Base-by-base conservation (phyloP, 2,797 vertebrate genomes). In the Scomberomorus guttatus region DNA sequence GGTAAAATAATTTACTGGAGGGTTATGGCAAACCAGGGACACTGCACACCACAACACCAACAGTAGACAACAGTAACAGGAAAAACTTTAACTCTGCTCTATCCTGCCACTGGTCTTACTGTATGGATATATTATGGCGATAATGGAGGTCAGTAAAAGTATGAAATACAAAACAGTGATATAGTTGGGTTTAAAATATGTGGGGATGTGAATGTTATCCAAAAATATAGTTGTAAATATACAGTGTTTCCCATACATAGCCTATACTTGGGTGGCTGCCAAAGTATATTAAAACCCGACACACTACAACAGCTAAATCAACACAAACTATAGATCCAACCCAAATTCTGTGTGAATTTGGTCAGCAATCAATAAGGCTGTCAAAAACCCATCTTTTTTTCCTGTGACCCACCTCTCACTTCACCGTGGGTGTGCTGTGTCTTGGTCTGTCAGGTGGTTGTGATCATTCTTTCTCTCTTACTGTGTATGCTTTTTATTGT, bases 21-120 rank as follows among this genome's bases (percentile, higher is more conserved):
- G 62, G 84, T 92, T 85, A 90, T 72, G 61, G 89, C 59, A 67
- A 88, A 85, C 84, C 56, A 44, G 87, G 79, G 89, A 82, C 46
- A 20, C 46, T 20, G 62, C 69, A 75, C 60, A 56, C 54, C 63
- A 56, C 50, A 57, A 62, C 46, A 75, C 51, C 46, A 62, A 56
- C 66, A 77, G 46, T 6, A 61, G 25, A 63, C 4, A 57, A 78
- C n/a, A n/a, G n/a, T n/a, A 64, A 56, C 10, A 8, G 56, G 32
- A 0, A 18, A n/a, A 48, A 39, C 37, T 14, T 0, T 55, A 25
- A 60, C 51, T 74, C 58, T 64, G 54, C 60, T 54, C 18, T 27
- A 18, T 32, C 10, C 37, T 57, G 66, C 32, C 39, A 15, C 67
- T 39, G 27, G 14, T 62, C 71, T 68, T 29, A 78, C 54, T 58